These are phyloP conservation scores for Tetheella fluctuosa DNA, from an alignment of 2,888 invertebrate species.

Conservation along the genomic window DNA sequence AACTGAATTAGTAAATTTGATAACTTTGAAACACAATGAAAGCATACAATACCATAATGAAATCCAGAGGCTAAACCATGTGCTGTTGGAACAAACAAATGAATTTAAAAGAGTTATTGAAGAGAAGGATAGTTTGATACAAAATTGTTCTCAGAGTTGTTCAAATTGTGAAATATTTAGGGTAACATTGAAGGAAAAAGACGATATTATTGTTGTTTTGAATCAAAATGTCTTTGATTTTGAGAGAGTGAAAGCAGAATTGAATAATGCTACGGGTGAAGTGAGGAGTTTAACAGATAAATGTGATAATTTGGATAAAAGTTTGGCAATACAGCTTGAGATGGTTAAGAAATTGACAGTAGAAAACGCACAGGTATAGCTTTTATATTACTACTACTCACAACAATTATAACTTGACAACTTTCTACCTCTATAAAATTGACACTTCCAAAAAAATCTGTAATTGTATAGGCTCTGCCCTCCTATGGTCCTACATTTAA, in stretches of 20 bases:
- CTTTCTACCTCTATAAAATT: too few species aligned
- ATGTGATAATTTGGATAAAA: conserved; percentile 87
- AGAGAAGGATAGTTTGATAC: conserved; percentile 57
- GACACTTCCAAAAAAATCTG: too few species aligned
- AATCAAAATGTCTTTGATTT: conserved; percentile 56
- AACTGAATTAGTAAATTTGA: conserved; percentile 87
- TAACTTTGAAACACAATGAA: conserved; percentile 93
- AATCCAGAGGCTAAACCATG: conserved; percentile 89
- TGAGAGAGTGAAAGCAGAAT: conserved; percentile 69
- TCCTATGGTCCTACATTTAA: too few species aligned
- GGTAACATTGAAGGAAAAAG: conserved; percentile 65
- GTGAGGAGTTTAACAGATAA: conserved; percentile 86
- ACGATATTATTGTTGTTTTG: conserved; percentile 63
- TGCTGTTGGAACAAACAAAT: conserved; percentile 80
- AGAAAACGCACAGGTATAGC: conserved; percentile 81
- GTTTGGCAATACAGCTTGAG: conserved; percentile 87
- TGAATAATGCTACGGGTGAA: conserved; percentile 83
- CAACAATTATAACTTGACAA: not conserved
- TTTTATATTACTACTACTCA: conserved; percentile 8
- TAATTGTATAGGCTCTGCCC: too few species aligned
- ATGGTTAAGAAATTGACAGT: conserved; percentile 85
- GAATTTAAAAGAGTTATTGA: conserved; percentile 64
- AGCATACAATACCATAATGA: conserved; percentile 93
- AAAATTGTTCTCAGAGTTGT: conserved; percentile 47
- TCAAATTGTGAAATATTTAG: conserved; percentile 60